Percentiles rank a stretch among this genome's conserved stretches.
Conservation (phyloP, 2,888 invertebrate species). For the Hyposoter didymator region DNA sequence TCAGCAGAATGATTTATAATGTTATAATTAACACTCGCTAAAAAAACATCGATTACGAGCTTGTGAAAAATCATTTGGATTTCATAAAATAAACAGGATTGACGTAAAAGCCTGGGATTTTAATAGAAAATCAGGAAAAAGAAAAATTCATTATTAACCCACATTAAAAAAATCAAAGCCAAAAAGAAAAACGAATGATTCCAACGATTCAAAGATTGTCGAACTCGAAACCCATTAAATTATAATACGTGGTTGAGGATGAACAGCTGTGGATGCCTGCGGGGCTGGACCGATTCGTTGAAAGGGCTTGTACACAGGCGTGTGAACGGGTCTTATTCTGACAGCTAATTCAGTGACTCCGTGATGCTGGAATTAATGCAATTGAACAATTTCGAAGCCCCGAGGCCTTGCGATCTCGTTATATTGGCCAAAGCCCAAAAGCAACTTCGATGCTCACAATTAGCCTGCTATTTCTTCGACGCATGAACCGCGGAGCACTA, state of each 20-base stretch:
- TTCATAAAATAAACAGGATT: background rate
- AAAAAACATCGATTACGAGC: background rate
- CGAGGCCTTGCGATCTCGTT: conserved; percentile 4
- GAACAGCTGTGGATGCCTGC: conserved; percentile 67
- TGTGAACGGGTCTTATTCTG: conserved; percentile 41
- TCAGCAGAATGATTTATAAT: conserved; percentile 16
- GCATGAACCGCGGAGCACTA: background rate
- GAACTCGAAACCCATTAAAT: background rate
- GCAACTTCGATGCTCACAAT: background rate
- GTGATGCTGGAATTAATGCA: conserved; percentile 74
- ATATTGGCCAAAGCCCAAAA: conserved; percentile 26
- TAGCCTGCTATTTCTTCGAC: background rate
- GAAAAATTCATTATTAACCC: background rate
- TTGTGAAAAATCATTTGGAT: background rate
- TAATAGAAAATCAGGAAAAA: background rate
- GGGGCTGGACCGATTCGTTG: conserved; percentile 58
- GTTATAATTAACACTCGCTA: background rate
- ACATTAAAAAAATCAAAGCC: background rate
- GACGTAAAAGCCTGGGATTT: background rate
- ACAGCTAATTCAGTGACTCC: conserved; percentile 49
- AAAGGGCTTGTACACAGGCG: conserved; percentile 38
- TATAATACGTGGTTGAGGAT: conserved; percentile 31
- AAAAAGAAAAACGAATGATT: background rate
- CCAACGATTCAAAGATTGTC: conserved; percentile 43
- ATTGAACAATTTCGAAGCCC: conserved; percentile 71